phyloP scores from a whole-genome alignment of 2,113 vertebrate genomes.

The Crypturellus undulatus region DNA sequence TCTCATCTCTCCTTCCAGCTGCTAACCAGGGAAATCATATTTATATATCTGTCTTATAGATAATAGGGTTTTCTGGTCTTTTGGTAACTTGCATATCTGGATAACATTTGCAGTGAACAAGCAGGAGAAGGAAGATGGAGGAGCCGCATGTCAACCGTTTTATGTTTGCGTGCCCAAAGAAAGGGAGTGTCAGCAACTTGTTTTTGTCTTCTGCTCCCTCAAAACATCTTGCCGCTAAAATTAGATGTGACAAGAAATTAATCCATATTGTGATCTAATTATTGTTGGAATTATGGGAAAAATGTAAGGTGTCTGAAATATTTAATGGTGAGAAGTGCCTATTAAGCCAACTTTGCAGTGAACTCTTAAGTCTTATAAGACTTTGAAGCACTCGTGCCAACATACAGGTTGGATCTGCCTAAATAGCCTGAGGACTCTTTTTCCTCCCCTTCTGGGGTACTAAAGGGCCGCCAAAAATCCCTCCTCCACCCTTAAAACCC shows the following conservation, averaged over 20 bases:
- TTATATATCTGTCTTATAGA: constrained; percentile 23
- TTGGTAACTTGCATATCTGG: neutral
- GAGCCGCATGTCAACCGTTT: constrained; percentile 14
- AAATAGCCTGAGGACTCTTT: neutral
- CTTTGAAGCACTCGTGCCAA: constrained; percentile 19
- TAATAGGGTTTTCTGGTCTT: neutral
- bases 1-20: neutral
- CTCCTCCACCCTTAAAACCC: neutral
- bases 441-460: neutral
- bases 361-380: constrained; percentile 28
- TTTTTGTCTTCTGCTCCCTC: constrained; percentile 31
- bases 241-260: constrained; percentile 81
- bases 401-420: neutral
- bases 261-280: constrained; percentile 77
- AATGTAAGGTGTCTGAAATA: constrained; percentile 75
- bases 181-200: constrained; percentile 12
- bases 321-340: constrained; percentile 75
- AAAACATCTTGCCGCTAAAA: constrained; percentile 69
- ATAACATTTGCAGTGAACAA: constrained; percentile 24
- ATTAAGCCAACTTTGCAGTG: constrained; percentile 54
- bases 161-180: neutral
- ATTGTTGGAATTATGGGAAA: constrained; percentile 75
- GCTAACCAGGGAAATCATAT: neutral
- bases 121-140: neutral
- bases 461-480: neutral